Evolutionary conservation across 1,140 invertebrate genomes (phyloP), one percentile per base, ranked within the genome.

Genomic region (Mercenaria mercenaria): DNA sequence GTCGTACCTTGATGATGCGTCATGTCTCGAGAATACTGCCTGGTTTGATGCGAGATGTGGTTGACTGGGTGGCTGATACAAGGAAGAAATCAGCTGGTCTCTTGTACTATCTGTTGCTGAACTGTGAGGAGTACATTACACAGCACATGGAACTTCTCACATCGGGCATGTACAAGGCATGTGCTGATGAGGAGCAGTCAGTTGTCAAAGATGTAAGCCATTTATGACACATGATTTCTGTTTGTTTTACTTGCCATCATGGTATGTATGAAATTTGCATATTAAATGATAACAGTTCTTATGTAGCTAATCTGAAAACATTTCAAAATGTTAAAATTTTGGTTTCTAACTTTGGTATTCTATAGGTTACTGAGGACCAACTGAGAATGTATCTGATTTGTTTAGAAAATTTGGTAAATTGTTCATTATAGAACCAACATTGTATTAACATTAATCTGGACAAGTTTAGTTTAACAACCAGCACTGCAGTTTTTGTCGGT

Each of bases 31-130:
- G 97, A 94, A 96, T 98, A 32, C 92, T 98, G 6, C 96, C 96
- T 64, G 97, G 97, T 11, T 96, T 98, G 69, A 94, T 96, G n/a
- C 95, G 96, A 4, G 98, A 98, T 93, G 95, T 98, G 0, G 93
- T 94, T 4, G 97, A 98, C 95, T 98, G 98, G 98, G 96, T 97
- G 82, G 96, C 96, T 11, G 96, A 97, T 47, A 96, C 94, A 20
- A 96, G 97, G 92, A 94, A 98, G 23, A 97, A 98, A 86, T 97
- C 97, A n/a, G 97, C 97, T 0, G 97, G 97, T 89, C 95, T 98
- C 4, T 94, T 98, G 0, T 97, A 97, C 92, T 96, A 97, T 67
- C 94, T 98, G 67, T 96, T 97, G 43, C 95, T 98, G 0, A 97
- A 98, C 93, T 96, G 97, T 34, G 98, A 98, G 94, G 96, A 97